Evolutionary conservation across 2,888 invertebrate genomes (phyloP), one percentile per base, ranked within the genome.

Genomic region (Agrochola lychnidis): DNA sequence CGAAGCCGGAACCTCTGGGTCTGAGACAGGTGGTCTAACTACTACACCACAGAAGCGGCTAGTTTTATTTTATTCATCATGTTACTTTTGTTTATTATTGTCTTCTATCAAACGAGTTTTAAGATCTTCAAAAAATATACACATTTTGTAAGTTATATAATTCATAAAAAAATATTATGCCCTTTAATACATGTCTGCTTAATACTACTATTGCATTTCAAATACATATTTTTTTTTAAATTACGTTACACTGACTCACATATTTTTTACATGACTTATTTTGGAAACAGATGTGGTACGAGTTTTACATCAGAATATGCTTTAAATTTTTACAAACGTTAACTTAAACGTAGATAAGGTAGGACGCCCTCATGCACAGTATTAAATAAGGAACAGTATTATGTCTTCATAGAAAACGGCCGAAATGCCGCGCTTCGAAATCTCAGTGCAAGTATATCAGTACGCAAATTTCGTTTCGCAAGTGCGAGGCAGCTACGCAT

Each of bases 131-230:
- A 71, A 73, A 56, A 77, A 72, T 53, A 45, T 36, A 69, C 12
- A 36, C 6, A 40, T 30, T 61, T 30, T 16, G 4, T 25, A 14
- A 3, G 25, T 71, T 53, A 12, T 30, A 42, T 36, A 48, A 81
- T 56, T 74, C 0, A 63, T 40, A 19, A 25, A 76, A 66, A 59
- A 73, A 63, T 71, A 71, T 71, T 69, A 81, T 69, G 72, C 36
- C 14, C 16, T 68, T 70, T 22, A 69, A 61, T 76, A 68, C 48
- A 76, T 66, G 14, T 82, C 45, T 64, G n/a, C 40, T 64, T 82
- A 68, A 51, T n/a, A 6, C 73, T 69, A 51, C 5, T 36, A 7
- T 66, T 70, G 5, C 51, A n/a, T 57, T 36, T 6, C 16, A 56
- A 68, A 67, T 61, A 72, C n/a, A 25, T 19, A 66, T 25, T 19